A percentile compares a stretch with the other conserved stretches of the same genome.
These are phyloP conservation scores for Mastacembelus armatus DNA, from an alignment of 2,797 vertebrate genomes.

Conservation along the genomic window DNA sequence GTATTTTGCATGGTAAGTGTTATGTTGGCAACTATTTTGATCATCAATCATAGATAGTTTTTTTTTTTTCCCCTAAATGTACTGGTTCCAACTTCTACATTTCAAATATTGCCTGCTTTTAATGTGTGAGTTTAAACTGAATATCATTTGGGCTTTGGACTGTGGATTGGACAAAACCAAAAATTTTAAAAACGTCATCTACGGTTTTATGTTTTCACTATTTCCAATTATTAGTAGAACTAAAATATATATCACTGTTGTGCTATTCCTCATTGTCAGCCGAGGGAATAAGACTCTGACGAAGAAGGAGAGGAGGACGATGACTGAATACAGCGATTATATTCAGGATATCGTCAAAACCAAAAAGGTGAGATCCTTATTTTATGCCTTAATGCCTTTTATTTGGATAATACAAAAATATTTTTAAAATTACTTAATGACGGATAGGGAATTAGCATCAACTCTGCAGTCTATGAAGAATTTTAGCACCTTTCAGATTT, in stretches of 20 bases:
- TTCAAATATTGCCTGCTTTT: neutral
- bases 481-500: neutral
- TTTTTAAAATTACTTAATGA: neutral
- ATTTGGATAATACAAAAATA: neutral
- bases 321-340: constrained; percentile 80
- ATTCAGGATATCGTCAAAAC: constrained; percentile 81
- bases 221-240: no score
- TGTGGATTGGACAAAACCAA: neutral
- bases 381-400: neutral
- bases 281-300: constrained; percentile 78
- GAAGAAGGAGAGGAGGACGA: constrained; percentile 83
- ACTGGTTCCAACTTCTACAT: no score
- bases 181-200: no score
- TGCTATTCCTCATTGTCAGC: constrained; percentile 60
- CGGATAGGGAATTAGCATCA: neutral
- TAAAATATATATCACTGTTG: no score
- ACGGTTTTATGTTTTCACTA: no score
- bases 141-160: neutral
- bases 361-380: constrained; percentile 79
- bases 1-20: constrained; percentile 82
- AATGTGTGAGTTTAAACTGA: neutral
- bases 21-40: neutral
- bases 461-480: neutral
- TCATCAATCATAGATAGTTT: no score
- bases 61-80: neutral